phyloP scores from a whole-genome alignment of 2,888 invertebrate species.

The Folsomia manolachei region DNA sequence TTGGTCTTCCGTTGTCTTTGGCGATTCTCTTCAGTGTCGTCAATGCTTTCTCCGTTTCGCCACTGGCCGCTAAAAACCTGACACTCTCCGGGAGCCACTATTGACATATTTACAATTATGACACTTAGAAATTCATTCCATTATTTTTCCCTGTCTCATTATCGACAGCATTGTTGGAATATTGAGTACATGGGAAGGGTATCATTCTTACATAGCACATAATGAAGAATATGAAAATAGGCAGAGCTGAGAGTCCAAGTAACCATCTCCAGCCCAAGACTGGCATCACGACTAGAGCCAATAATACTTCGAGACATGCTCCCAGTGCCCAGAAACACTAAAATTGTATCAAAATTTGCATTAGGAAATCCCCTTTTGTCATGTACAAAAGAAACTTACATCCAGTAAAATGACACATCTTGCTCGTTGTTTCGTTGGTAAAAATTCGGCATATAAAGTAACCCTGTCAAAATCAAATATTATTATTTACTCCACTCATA shows the following conservation, averaged over 20 bases:
- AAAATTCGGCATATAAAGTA: constrained; percentile 91
- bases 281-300: constrained; percentile 88
- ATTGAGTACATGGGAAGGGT: too few relatives aligned
- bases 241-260: constrained; percentile 84
- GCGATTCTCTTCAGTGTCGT: constrained; percentile 82
- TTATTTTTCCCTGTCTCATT: not conserved
- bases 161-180: too few relatives aligned
- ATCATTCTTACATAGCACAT: constrained; percentile 73
- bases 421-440: constrained; percentile 88
- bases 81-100: constrained; percentile 96
- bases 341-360: constrained; percentile 50
- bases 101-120: constrained; percentile 2
- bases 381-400: too few relatives aligned
- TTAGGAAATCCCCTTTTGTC: too few relatives aligned
- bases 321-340: constrained; percentile 96
- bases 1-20: constrained; percentile 80
- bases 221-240: constrained; percentile 70
- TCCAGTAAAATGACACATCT: constrained; percentile 93
- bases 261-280: constrained; percentile 88
- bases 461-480: constrained; percentile 73
- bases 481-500: too few relatives aligned
- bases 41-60: constrained; percentile 80
- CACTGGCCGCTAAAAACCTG: constrained; percentile 79
- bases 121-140: not conserved
- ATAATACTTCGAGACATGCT: constrained; percentile 85